Evolutionary conservation across 2,888 invertebrate species (phyloP), one percentile per base, ranked within the genome.

Genomic region (Nipponacmea schrenckii): DNA sequence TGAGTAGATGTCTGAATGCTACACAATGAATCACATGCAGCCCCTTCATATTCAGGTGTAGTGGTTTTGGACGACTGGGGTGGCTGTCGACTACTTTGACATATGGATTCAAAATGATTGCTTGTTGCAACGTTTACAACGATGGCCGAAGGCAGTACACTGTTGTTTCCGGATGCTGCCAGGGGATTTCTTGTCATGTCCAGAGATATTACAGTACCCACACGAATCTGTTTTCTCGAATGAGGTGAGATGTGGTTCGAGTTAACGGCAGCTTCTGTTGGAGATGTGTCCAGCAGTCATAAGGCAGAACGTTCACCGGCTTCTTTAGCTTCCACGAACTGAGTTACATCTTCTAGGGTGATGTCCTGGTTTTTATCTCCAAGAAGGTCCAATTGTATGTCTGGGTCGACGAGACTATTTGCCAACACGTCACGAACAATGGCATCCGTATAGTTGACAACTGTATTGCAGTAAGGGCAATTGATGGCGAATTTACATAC

Each of bases 301-400:
- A 75, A 75, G 8, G 78, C 76, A 14, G 77, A 79, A 5, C 78
- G 67, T 62, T 79, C 77, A 0, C 3, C 79, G 15, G 78, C 24
- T 56, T 81, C 76, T 62, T 80, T 81, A 12, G 79, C 76, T 62
- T 81, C 77, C 1, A 80, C 70, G 64, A 76, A 81, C 62, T 70
- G 12, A 45, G 79, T 73, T 7, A 77, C 73, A 14, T 78, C 74
- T 67, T 81, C 79, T 10, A 77, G 68, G 2, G 72, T 31, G 78
- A 77, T 80, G 48, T 73, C 62, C 68, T 56, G 71, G 74, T 14
- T 62, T 12, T 20, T n/a, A 3, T 70, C 39, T 44, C 70, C 67
- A 20, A 70, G 70, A 15, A 67, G n/a, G 46, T 70, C 70, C 12
- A 70, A 31, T 14, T 24, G 45, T 50, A 65, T 70, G 4, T 69